Evolutionary conservation across 2,113 vertebrate genomes (phyloP), one percentile per base, ranked within the genome.

Genomic region (Nothobranchius furzeri): DNA sequence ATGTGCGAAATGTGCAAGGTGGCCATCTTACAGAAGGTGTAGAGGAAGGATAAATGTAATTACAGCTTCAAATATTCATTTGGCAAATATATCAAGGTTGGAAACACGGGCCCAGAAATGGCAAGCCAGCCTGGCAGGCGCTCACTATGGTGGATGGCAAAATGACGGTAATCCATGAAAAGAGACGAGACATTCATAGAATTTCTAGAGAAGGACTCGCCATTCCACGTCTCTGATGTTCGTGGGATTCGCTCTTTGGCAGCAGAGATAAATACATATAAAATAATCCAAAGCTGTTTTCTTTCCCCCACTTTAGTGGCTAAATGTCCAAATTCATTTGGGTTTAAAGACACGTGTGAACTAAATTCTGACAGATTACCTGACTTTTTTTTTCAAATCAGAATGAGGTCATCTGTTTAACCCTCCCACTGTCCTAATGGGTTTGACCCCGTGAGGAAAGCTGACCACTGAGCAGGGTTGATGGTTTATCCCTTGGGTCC

Each of bases 21-120:
- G 89, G 88, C 89, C 88, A 79, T 90, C 83, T 82, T 87, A 88
- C 88, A 90, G 87, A 90, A 89, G 88, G 88, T 91, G 90, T 89
- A 91, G 92, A 93, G 90, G 93, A 92, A 90, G 92, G 88, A 90
- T 92, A 89, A 90, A 93, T 93, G 93, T 93, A 93, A 93, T 93
- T 93, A 93, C 85, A 85, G 91, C 87, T 92, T 92, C 91, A 91
- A 91, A 92, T 92, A 93, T 91, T 91, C 88, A 90, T 91, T 93
- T 94, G 92, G 91, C 92, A 93, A 92, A 93, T 93, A 90, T 93
- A 91, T 93, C 92, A 93, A 93, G 92, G 92, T 92, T 91, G 83
- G 83, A 90, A 85, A 82, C 82, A 81, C 89, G 77, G 90, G 90
- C 92, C 89, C 90, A 92, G 90, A 90, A 93, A 93, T 89, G 89